Evolutionary conservation across 2,888 invertebrate species (phyloP).

Genomic region (Netelia virgata): DNA sequence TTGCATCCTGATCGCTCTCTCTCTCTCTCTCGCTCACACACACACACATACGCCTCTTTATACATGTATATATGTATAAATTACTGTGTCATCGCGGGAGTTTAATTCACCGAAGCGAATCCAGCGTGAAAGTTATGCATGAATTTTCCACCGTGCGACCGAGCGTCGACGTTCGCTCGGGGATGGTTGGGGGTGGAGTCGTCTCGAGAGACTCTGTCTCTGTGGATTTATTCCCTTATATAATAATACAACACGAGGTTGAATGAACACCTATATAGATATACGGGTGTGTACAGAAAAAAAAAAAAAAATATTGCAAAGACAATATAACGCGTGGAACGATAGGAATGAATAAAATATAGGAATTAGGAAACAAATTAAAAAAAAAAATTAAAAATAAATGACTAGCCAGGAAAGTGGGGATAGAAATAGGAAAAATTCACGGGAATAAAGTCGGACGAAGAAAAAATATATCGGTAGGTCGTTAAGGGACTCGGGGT

Average conservation of each 20-base stretch:
- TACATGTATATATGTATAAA: slow-evolving; percentile 23
- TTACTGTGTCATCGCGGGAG: slow-evolving; percentile 31
- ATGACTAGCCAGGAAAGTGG: slow-evolving; percentile 9
- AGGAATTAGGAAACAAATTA: slow-evolving; percentile 29
- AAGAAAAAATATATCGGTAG: slow-evolving; percentile 43
- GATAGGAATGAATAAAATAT: neutral
- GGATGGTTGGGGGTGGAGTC: slow-evolving; percentile 12
- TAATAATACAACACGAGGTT: slow-evolving; percentile 36
- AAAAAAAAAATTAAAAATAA: slow-evolving; percentile 26
- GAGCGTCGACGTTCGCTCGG: slow-evolving; percentile 62
- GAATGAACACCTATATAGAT: slow-evolving; percentile 4
- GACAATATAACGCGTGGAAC: neutral
- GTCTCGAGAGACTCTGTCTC: slow-evolving; percentile 58
- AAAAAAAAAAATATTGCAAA: neutral
- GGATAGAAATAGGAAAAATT: slow-evolving; percentile 68
- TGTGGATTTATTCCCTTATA: slow-evolving; percentile 68
- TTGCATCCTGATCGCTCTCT: neutral
- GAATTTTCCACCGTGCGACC: slow-evolving; percentile 73
- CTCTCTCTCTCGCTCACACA: neutral
- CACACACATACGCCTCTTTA: too few species aligned
- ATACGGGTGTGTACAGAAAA: neutral
- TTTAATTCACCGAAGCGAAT: slow-evolving; percentile 71
- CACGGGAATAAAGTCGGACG: slow-evolving; percentile 39
- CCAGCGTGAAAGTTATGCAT: slow-evolving; percentile 77
- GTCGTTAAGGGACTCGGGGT: slow-evolving; percentile 43